Conservation (phyloP, 2,113 vertebrate species). For the Pelobates fuscus region DNA sequence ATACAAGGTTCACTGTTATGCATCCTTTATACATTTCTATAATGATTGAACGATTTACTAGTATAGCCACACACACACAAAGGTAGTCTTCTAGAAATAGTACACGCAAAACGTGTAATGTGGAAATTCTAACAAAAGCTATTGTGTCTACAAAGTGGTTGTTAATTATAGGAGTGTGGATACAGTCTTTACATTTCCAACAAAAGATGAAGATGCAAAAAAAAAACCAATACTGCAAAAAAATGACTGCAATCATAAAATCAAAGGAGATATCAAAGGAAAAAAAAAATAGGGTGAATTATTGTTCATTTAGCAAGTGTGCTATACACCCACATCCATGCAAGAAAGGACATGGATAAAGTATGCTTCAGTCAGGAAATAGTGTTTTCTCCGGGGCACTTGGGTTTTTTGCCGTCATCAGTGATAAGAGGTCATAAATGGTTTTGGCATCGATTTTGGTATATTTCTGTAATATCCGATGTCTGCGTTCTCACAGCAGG, state of each 20-base stretch:
- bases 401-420: background rate
- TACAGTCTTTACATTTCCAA: background rate
- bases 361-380: too few relatives aligned
- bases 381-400: too few relatives aligned
- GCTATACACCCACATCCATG: background rate
- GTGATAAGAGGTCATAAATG: background rate
- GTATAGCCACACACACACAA: background rate
- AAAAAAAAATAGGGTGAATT: too few relatives aligned
- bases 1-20: too few relatives aligned
- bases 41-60: too few relatives aligned
- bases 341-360: background rate
- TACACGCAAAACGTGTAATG: background rate
- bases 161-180: slow-evolving; percentile 6
- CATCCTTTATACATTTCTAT: too few relatives aligned
- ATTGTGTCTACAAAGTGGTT: background rate
- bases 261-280: background rate
- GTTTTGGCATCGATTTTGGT: background rate
- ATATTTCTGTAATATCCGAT: too few relatives aligned
- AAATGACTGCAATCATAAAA: background rate
- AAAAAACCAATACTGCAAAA: background rate
- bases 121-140: slow-evolving; percentile 3
- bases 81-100: background rate
- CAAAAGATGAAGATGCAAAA: background rate
- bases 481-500: too few relatives aligned
- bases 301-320: background rate